phyloP scores from a whole-genome alignment of 1,140 invertebrate genomes.

The Globodera rostochiensis region DNA sequence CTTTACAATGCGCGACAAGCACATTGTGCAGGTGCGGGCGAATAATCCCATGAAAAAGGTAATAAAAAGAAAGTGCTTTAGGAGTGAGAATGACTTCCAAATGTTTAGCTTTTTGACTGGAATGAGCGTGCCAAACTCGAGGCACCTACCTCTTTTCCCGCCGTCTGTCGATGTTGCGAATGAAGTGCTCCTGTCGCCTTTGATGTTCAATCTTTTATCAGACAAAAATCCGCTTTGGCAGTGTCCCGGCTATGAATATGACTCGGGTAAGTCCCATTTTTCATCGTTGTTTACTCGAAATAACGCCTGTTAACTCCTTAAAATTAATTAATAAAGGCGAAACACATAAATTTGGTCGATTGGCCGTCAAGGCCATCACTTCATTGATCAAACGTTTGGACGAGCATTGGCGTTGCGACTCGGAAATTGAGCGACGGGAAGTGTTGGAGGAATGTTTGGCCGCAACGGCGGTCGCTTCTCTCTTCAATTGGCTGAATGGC shows the following conservation, averaged over 20 bases:
- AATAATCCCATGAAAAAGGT: conserved; percentile 41
- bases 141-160: conserved; percentile 44
- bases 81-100: neutral
- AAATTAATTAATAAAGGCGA: conserved; percentile 29
- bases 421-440: conserved; percentile 42
- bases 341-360: conserved; percentile 46
- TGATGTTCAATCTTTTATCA: conserved; percentile 54
- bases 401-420: conserved; percentile 40
- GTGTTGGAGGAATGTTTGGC: conserved; percentile 34
- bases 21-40: conserved; percentile 49
- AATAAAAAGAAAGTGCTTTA: neutral
- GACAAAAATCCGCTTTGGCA: conserved; percentile 62
- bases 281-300: neutral
- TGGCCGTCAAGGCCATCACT: conserved; percentile 52
- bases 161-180: conserved; percentile 30
- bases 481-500: conserved; percentile 62
- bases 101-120: conserved; percentile 37
- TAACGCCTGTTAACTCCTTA: neutral
- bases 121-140: conserved; percentile 29
- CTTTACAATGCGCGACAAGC: conserved; percentile 58
- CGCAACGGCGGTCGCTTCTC: conserved; percentile 49
- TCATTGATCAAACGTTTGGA: conserved; percentile 25
- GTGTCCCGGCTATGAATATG: conserved; percentile 61
- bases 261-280: conserved; percentile 44
- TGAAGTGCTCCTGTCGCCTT: conserved; percentile 47